Percentiles rank a stretch among this genome's conserved stretches.
These are phyloP conservation scores for Aleiodes leptofemur DNA, from an alignment of 2,888 invertebrate species.

Conservation along the genomic window DNA sequence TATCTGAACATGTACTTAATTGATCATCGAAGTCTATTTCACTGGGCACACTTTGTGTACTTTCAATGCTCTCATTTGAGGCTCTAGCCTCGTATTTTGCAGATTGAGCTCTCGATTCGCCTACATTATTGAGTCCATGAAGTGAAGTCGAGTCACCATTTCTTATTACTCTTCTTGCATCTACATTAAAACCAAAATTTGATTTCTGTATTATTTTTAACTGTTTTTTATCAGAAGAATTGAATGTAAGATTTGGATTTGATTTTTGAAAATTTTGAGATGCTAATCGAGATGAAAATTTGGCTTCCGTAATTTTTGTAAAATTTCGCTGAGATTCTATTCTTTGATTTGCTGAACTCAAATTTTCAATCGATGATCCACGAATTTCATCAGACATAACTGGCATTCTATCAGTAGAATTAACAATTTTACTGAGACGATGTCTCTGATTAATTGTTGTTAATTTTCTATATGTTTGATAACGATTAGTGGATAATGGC, in stretches of 20 bases:
- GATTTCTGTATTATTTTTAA: slow-evolving; percentile 48
- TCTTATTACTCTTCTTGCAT: slow-evolving; percentile 62
- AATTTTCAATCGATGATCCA: slow-evolving; percentile 51
- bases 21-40: slow-evolving; percentile 72
- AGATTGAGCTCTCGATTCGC: slow-evolving; percentile 59
- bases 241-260: slow-evolving; percentile 71
- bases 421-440: slow-evolving; percentile 1
- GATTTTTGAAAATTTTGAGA: slow-evolving; percentile 71
- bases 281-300: slow-evolving; percentile 62
- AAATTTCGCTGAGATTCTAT: slow-evolving; percentile 52
- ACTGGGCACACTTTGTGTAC: slow-evolving; percentile 70
- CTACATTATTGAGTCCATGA: slow-evolving; percentile 64
- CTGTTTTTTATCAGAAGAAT: slow-evolving; percentile 50
- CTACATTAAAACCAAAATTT: slow-evolving; percentile 61
- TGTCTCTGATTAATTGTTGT: slow-evolving; percentile 42
- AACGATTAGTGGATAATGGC: slow-evolving; percentile 56
- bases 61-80: slow-evolving; percentile 72
- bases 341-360: slow-evolving; percentile 18
- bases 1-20: slow-evolving; percentile 69
- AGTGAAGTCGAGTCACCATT: slow-evolving; percentile 57
- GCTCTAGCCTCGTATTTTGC: slow-evolving; percentile 63
- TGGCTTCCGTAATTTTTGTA: slow-evolving; percentile 59
- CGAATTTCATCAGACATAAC: slow-evolving; percentile 26
- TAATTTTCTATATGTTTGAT: slow-evolving; percentile 65
- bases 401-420: slow-evolving; percentile 11